phyloP scores from a whole-genome alignment of 2,888 invertebrate species.

The Buathra laborator region DNA sequence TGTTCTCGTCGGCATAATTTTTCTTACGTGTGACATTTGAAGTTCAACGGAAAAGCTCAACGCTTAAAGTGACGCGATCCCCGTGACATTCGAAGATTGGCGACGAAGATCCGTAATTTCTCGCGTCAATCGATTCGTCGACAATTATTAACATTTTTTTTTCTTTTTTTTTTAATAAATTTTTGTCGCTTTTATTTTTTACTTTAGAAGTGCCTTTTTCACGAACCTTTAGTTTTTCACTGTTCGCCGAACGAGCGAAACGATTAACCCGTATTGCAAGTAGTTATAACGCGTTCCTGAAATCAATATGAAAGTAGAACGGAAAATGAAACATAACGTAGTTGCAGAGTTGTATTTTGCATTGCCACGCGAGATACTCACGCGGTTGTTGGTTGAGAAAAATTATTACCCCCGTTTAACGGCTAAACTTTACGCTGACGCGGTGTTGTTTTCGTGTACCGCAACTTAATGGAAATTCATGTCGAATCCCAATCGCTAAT shows the following conservation, averaged over 20 bases:
- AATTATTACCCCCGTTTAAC: neutral
- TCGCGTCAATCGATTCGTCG: neutral
- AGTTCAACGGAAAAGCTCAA: slow-evolving; percentile 37
- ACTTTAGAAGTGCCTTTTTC: slow-evolving; percentile 67
- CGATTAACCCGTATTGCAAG: neutral
- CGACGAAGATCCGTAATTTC: slow-evolving; percentile 15
- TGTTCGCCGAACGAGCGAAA: slow-evolving; percentile 42
- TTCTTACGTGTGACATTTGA: slow-evolving; percentile 38
- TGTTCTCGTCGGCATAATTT: slow-evolving; percentile 34
- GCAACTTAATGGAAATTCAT: neutral
- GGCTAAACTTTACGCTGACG: neutral
- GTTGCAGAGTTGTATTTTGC: slow-evolving; percentile 6
- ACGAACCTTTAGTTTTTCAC: slow-evolving; percentile 50
- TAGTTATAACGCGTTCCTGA: slow-evolving; percentile 20
- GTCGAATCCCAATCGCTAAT: neutral
- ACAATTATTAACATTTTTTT: slow-evolving; percentile 16
- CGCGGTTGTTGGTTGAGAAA: neutral
- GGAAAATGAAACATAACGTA: slow-evolving; percentile 8
- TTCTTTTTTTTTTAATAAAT: neutral
- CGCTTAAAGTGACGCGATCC: slow-evolving; percentile 29
- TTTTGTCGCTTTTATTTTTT: slow-evolving; percentile 53
- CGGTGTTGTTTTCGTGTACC: too few species aligned
- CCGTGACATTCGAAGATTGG: slow-evolving; percentile 2
- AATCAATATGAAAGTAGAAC: slow-evolving; percentile 33
- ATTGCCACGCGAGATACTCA: neutral